These are phyloP conservation scores for Meriones unguiculatus DNA, from an alignment of 2,113 vertebrate species.

Conservation along the genomic window DNA sequence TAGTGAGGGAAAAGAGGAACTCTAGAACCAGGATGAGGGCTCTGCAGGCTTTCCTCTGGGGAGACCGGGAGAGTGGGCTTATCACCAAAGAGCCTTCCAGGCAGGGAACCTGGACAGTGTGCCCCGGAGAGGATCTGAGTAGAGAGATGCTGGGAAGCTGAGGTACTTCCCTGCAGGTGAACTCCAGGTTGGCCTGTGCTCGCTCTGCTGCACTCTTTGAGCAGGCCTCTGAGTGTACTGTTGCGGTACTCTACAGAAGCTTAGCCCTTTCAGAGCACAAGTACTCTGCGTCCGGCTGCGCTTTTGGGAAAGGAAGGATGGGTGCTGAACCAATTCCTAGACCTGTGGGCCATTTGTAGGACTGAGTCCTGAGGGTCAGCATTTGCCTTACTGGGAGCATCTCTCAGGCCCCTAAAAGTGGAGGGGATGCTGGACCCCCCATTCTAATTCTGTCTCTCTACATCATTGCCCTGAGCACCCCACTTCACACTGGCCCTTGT, in stretches of 20 bases:
- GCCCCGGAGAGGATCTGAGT: neutral
- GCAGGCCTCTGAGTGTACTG: neutral
- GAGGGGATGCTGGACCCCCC: neutral
- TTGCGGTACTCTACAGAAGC: neutral
- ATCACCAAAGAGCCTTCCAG: neutral
- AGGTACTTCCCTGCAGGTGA: too few relatives aligned
- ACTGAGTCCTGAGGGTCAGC: neutral
- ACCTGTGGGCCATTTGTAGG: too few relatives aligned
- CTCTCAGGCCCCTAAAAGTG: neutral
- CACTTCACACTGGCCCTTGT: fast-evolving
- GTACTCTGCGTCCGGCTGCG: neutral
- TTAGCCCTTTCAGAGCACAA: neutral
- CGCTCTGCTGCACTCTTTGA: neutral
- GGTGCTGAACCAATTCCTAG: neutral
- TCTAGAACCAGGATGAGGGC: neutral
- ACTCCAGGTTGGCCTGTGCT: neutral
- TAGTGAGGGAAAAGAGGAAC: neutral
- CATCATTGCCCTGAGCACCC: fast-evolving
- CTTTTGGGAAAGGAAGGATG: neutral
- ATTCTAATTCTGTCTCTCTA: neutral
- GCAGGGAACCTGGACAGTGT: neutral
- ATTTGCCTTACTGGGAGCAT: neutral
- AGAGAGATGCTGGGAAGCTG: neutral
- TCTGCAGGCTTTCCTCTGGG: neutral
- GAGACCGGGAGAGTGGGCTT: neutral